phyloP scores from a whole-genome alignment of 2,113 vertebrate species.

The Crotalus helleri region DNA sequence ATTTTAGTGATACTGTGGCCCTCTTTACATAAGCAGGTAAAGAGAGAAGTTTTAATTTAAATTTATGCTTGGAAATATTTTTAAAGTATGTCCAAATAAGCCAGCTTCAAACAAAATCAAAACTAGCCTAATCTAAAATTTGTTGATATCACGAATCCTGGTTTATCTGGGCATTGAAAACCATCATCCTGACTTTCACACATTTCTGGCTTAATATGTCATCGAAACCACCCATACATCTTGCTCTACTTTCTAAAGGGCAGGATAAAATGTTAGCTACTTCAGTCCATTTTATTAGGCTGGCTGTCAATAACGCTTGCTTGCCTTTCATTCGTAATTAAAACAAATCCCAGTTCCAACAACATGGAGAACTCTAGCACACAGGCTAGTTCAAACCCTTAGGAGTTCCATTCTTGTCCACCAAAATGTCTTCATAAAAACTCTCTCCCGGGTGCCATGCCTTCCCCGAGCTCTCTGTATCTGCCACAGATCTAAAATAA shows the following conservation, averaged over 20 bases:
- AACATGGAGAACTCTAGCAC: background rate
- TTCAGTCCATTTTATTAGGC: background rate
- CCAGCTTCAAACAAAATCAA: background rate
- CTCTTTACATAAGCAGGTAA: background rate
- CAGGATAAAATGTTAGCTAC: background rate
- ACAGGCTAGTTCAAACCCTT: background rate
- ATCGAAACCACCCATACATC: background rate
- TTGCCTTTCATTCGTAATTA: background rate
- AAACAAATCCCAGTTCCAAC: background rate
- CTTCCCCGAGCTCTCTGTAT: background rate
- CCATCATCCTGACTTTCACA: background rate
- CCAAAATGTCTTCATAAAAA: background rate
- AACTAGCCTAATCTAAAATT: background rate
- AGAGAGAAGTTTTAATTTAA: background rate
- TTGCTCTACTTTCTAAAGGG: background rate
- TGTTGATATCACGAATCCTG: background rate
- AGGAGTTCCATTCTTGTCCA: background rate
- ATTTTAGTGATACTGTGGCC: background rate
- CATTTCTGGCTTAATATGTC: background rate
- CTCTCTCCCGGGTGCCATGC: background rate
- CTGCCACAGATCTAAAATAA: background rate
- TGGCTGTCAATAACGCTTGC: background rate
- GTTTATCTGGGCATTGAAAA: background rate
- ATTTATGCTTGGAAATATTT: background rate
- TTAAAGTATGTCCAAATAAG: background rate